phyloP scores from a whole-genome alignment of 1,140 invertebrate species.

The Solen grandis region DNA sequence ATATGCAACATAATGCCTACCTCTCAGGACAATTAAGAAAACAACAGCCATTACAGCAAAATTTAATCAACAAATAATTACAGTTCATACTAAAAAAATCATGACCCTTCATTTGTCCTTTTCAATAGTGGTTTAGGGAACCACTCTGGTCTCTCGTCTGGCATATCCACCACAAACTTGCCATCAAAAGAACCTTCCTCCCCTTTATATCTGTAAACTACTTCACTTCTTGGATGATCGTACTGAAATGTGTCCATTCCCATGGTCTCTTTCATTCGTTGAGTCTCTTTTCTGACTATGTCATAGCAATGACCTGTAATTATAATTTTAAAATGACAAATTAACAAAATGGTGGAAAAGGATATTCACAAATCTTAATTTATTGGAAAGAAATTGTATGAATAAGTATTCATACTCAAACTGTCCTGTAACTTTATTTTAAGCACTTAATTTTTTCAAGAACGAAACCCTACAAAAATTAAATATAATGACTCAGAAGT shows the following conservation, averaged over 20 bases:
- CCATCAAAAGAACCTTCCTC: constrained; percentile 83
- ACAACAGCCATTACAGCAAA: no score
- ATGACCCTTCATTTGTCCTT: constrained; percentile 81
- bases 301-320: constrained; percentile 88
- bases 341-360: constrained; percentile 24
- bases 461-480: no score
- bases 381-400: background rate
- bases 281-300: constrained; percentile 89
- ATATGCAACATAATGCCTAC: no score
- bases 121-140: constrained; percentile 91
- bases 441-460: background rate
- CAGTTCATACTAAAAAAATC: no score
- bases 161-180: constrained; percentile 88
- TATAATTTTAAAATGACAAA: no score
- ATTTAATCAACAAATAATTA: no score
- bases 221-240: constrained; percentile 89
- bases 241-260: constrained; percentile 85
- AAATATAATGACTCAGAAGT: no score
- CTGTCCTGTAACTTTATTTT: background rate
- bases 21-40: no score
- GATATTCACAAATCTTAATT: background rate
- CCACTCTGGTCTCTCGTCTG: constrained; percentile 88
- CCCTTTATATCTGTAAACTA: constrained; percentile 91
- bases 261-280: constrained; percentile 89
- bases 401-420: background rate